These are phyloP conservation scores for Amphiprion ocellaris DNA, from an alignment of 2,113 vertebrate genomes.

Conservation along the genomic window DNA sequence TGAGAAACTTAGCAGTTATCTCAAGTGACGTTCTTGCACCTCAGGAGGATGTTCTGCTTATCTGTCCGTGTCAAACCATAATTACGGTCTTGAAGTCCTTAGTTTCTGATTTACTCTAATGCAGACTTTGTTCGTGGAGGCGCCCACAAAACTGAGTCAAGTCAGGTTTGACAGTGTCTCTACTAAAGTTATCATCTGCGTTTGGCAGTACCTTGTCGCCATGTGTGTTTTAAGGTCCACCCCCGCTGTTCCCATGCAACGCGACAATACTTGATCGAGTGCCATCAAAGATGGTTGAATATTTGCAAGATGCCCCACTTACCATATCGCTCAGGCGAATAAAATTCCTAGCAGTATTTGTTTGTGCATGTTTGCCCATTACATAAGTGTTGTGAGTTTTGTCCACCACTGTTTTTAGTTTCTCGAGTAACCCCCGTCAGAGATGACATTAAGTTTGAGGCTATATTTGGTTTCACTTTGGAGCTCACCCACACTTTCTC, in stretches of 20 bases:
- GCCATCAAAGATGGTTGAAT: neutral
- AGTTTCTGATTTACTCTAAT: neutral
- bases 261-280: neutral
- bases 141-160: conserved; percentile 24
- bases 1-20: conserved; percentile 14
- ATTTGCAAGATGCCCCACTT: neutral
- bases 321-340: neutral
- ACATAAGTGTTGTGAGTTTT: neutral
- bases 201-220: neutral
- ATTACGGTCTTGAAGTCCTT: neutral
- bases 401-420: conserved; percentile 28
- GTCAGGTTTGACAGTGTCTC: conserved; percentile 8
- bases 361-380: neutral
- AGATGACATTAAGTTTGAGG: conserved; percentile 31
- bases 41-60: neutral
- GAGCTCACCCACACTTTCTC: conserved; percentile 49
- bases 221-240: conserved; percentile 7
- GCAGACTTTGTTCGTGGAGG: neutral
- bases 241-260: conserved; percentile 35
- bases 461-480: conserved; percentile 27
- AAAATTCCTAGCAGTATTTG: neutral
- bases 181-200: neutral
- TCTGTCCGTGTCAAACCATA: conserved; percentile 10
- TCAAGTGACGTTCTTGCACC: neutral
- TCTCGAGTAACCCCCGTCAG: conserved; percentile 16